These are phyloP conservation scores for Zelleria hepariella DNA, from an alignment of 2,888 invertebrate species.

Conservation along the genomic window DNA sequence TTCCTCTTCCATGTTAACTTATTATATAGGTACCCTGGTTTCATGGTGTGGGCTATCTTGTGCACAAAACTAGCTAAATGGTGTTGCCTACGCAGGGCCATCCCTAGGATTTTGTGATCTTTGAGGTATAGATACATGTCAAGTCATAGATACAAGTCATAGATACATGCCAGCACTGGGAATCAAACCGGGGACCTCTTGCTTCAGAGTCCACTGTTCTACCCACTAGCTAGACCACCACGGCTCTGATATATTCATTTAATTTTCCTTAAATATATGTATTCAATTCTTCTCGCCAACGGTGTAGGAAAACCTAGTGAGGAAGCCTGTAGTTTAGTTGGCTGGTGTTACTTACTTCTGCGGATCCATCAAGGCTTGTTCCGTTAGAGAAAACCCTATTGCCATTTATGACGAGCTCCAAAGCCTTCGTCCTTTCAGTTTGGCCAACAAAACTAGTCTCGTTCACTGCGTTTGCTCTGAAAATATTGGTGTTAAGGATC, in stretches of 20 bases:
- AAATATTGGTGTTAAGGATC: too few species aligned
- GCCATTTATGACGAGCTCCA: constrained; percentile 3
- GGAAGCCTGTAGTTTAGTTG: not conserved
- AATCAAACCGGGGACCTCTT: too few species aligned
- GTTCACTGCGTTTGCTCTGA: not conserved
- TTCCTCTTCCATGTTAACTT: not conserved
- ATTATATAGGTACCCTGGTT: not conserved
- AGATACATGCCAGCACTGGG: too few species aligned
- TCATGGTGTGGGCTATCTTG: not conserved
- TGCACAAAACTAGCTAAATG: not conserved
- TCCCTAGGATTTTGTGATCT: not conserved
- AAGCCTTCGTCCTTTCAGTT: not conserved
- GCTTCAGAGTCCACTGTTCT: too few species aligned
- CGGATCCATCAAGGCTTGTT: not conserved
- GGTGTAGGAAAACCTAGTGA: not conserved
- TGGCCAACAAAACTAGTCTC: not conserved
- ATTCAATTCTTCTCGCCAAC: too few species aligned
- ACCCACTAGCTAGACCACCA: too few species aligned
- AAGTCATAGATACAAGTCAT: too few species aligned
- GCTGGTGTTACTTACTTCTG: not conserved
- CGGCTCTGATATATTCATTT: too few species aligned
- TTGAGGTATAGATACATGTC: not conserved
- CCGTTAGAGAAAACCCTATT: not conserved
- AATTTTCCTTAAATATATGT: too few species aligned
- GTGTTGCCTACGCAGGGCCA: not conserved